These are phyloP conservation scores for Bombylius major DNA, from an alignment of 2,888 invertebrate species.

Conservation along the genomic window DNA sequence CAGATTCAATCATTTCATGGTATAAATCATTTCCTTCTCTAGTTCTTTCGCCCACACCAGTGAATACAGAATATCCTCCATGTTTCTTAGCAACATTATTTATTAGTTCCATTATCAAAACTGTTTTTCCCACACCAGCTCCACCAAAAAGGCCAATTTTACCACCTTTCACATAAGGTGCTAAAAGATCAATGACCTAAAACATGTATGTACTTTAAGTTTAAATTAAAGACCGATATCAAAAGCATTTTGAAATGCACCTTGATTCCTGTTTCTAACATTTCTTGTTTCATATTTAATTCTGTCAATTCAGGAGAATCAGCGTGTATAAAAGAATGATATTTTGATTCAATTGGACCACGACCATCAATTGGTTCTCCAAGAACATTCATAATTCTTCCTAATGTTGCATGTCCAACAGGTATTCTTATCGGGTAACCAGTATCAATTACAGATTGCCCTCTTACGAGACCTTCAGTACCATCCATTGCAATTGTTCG, in stretches of 20 bases:
- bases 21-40: slow-evolving; percentile 93
- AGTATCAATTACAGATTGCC: slow-evolving; percentile 65
- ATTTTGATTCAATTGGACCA: slow-evolving; percentile 70
- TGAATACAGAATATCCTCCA: slow-evolving; percentile 92
- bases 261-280: slow-evolving; percentile 80
- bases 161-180: slow-evolving; percentile 88
- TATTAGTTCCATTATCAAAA: slow-evolving; percentile 91
- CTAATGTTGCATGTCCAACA: slow-evolving; percentile 79
- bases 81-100: slow-evolving; percentile 94
- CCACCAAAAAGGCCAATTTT: slow-evolving; percentile 90
- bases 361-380: slow-evolving; percentile 75
- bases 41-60: slow-evolving; percentile 91
- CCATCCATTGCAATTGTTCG: slow-evolving; percentile 89
- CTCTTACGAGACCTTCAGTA: slow-evolving; percentile 84
- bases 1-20: slow-evolving; percentile 90
- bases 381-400: slow-evolving; percentile 89
- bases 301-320: slow-evolving; percentile 86
- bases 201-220: neutral
- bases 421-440: slow-evolving; percentile 84
- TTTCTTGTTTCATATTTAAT: slow-evolving; percentile 84
- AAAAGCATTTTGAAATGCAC: slow-evolving; percentile 22
- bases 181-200: slow-evolving; percentile 82
- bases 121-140: slow-evolving; percentile 91
- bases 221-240: neutral
- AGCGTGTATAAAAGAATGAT: slow-evolving; percentile 71